Base-by-base conservation (phyloP, 2,888 invertebrate species). In the Tholera decimalis region DNA sequence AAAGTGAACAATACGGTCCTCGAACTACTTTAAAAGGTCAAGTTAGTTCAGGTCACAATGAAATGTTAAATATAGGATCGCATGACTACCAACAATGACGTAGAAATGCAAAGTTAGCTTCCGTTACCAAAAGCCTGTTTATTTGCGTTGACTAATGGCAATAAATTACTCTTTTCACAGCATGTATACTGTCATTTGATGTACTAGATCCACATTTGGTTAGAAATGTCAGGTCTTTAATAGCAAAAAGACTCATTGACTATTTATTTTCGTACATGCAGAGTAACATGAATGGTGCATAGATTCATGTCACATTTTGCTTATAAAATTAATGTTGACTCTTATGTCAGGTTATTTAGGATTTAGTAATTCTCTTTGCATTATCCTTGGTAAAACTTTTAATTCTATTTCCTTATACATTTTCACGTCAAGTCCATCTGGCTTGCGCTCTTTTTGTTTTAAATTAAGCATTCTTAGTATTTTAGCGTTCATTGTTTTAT, bases 11-110 rank as follows among this genome's bases (percentile, higher is more conserved):
- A 64, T 70, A 61, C 73, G 70, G 78, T 81, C 77, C 71, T 83
- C 83, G 74, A 83, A 84, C 83, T 82, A 73, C 80, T 84, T 82
- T 73, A 50, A 61, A 88, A 91, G 90, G 90, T 90, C 90, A 87
- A 87, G 84, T 83, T 83, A 87, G 87, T 87, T 87, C 83, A 81
- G 84, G 87, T 84, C 86, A 88, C 87, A 89, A 89, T 86, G 86
- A 88, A 93, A 91, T 87, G 91, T 92, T 93, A 93, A 93, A 92
- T 92, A 91, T 92, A 88, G 88, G 85, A 93, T 93, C 88, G 94
- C 94, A 92, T 94, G 94, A 89, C 90, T 85, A 79, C 76, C 75
- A 62, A 58, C 84, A 88, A 85, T 89, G 90, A 88, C 89, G 91
- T 90, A 87, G 86, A 85, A 87, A 86, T 88, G 85, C 86, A 87